Base-by-base conservation (phyloP, 2,113 vertebrate species). In the Eolophus roseicapilla region DNA sequence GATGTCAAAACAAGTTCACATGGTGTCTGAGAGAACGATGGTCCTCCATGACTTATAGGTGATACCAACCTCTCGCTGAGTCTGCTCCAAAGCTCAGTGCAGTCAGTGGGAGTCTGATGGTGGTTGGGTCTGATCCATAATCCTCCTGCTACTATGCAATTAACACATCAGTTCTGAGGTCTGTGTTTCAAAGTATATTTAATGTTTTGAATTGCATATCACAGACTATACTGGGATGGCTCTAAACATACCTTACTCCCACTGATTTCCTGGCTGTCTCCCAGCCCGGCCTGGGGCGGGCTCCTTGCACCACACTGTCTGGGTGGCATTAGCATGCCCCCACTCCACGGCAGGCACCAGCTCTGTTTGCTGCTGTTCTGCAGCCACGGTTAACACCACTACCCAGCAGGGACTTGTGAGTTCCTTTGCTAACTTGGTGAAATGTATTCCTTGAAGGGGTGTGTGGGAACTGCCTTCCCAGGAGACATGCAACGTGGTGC, bases 1-100 rank as follows among this genome's bases (percentile, higher is more conserved):
- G 52, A 33, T 67, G 52, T 73, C 65, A 60, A 57, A 53, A 50
- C 2, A 25, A 65, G n/a, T 49, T 83, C n/a, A 35, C 0, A 1
- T 19, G 12, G 50, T 27, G 35, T 44, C 0, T 2, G 23, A 47
- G 33, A 46, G 24, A 31, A 21, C 3, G 11, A 8, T 82, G 17
- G 28, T 64, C 9, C 21, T 44, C 65, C n/a, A 2, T 11, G 60
- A 39, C n/a, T 68, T 80, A 46, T 44, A 39, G 70, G 24, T 28
- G 19, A 3, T 20, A 31, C 0, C 1, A 4, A 7, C 7, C 15
- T 68, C 44, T 47, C 3, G 6, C 2, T 1, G 8, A 73, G 24
- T 29, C 71, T 25, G 1, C 41, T 74, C 53, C 74, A 39, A 55
- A 69, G 39, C 29, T 44, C n/a, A 4, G 7, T 4, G 18, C 23